Evolutionary conservation across 2,113 vertebrate genomes (phyloP).

Genomic region (Cisticola juncidis): DNA sequence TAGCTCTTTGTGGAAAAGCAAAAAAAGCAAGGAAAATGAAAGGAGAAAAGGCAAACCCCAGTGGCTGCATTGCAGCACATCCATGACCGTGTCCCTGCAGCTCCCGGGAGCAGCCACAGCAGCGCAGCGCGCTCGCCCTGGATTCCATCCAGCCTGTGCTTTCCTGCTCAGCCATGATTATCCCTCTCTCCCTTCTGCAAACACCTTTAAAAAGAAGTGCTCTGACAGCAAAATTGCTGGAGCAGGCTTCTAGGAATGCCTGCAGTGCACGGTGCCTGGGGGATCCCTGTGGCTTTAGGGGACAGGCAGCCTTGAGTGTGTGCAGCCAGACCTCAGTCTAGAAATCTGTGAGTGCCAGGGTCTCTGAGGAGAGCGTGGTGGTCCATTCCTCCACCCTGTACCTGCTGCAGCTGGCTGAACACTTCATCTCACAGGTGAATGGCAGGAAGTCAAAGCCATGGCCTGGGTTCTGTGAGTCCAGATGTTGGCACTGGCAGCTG

Average conservation of each 20-base stretch:
- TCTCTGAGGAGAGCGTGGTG: neutral
- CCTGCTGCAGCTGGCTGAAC: neutral
- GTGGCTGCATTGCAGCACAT: neutral
- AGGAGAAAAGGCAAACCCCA: neutral
- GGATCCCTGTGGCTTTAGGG: fast-evolving
- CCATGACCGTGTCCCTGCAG: neutral
- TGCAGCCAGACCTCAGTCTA: neutral
- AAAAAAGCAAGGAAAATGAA: neutral
- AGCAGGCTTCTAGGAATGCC: neutral
- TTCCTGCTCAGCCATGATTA: neutral
- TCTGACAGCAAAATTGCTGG: neutral
- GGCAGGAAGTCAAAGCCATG: neutral
- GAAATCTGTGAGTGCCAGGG: neutral
- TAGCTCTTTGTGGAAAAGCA: neutral
- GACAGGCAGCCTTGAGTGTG: fast-evolving
- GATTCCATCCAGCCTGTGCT: neutral
- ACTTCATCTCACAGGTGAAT: neutral
- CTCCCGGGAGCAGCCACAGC: neutral
- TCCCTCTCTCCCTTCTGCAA: neutral
- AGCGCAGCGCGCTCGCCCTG: fast-evolving
- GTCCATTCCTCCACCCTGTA: neutral
- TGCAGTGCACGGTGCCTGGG: fast-evolving
- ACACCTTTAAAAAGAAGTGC: neutral
- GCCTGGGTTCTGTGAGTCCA: neutral
- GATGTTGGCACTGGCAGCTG: fast-evolving